These are phyloP conservation scores for Tolypeutes matacus DNA, from an alignment of 2,797 vertebrate species.

Conservation along the genomic window DNA sequence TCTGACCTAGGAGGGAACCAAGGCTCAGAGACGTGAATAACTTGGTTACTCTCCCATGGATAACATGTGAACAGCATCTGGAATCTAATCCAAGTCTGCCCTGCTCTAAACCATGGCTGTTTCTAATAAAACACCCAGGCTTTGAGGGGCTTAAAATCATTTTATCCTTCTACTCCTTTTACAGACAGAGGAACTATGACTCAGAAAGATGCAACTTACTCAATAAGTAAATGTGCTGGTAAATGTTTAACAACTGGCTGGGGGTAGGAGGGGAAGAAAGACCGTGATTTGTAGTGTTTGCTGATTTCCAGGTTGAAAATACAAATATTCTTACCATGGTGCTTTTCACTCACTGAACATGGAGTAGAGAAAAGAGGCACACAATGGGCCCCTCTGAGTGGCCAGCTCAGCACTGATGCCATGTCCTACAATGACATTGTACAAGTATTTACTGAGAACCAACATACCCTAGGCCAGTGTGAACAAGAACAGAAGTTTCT, in stretches of 20 bases:
- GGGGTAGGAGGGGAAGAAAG: neutral
- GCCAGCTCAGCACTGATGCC: neutral
- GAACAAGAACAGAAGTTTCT: neutral
- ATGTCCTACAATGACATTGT: neutral
- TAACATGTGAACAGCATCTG: neutral
- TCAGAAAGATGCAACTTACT: neutral
- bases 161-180: neutral
- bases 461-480: neutral
- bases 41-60: rapidly evolving
- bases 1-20: neutral
- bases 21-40: neutral
- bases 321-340: no score
- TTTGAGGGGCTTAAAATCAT: neutral
- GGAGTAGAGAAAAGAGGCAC: neutral
- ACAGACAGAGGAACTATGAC: neutral
- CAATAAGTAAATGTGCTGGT: neutral
- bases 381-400: neutral
- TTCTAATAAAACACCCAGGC: neutral
- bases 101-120: neutral
- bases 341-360: neutral
- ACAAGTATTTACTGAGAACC: neutral
- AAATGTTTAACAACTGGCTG: neutral
- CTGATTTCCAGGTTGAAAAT: neutral
- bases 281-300: neutral
- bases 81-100: neutral